Conservation (phyloP, 2,797 vertebrate species). For the Naso thynnoides region DNA sequence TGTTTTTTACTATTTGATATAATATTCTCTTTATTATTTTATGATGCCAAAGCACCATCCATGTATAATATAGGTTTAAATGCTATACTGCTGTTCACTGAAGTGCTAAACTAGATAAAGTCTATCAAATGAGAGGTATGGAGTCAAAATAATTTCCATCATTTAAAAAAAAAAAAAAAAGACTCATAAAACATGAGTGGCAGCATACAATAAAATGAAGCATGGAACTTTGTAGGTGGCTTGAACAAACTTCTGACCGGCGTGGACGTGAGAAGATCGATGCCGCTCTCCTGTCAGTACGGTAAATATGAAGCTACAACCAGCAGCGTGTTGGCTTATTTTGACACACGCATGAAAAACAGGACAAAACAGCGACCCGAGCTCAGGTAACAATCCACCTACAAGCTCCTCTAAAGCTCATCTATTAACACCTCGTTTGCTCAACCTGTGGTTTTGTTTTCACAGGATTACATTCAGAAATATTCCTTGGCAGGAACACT, state of each 20-base stretch:
- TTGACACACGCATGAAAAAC: slow-evolving; percentile 11
- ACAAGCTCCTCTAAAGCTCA: neutral
- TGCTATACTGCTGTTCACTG: slow-evolving; percentile 31
- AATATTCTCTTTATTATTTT: slow-evolving; percentile 24
- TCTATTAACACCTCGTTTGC: neutral
- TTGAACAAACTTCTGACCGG: neutral
- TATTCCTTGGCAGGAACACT: neutral
- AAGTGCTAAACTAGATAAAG: slow-evolving; percentile 43
- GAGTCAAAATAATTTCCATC: slow-evolving; percentile 31
- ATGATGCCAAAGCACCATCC: slow-evolving; percentile 43
- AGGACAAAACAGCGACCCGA: neutral
- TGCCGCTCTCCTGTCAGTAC: neutral
- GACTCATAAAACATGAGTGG: slow-evolving; percentile 31
- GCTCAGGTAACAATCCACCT: neutral
- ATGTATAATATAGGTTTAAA: slow-evolving; percentile 23
- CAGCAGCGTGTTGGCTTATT: slow-evolving; percentile 13
- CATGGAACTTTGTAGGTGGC: neutral
- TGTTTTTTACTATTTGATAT: slow-evolving; percentile 19
- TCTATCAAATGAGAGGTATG: slow-evolving; percentile 1
- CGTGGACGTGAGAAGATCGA: neutral
- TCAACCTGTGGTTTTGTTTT: neutral
- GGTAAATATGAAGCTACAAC: neutral
- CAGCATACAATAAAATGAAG: slow-evolving; percentile 35
- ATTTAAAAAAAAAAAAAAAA: slow-evolving; percentile 9
- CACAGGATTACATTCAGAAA: neutral